Evolutionary conservation across 2,113 vertebrate species (phyloP), one percentile per base, ranked within the genome.

Genomic region (Edolisoma coerulescens): DNA sequence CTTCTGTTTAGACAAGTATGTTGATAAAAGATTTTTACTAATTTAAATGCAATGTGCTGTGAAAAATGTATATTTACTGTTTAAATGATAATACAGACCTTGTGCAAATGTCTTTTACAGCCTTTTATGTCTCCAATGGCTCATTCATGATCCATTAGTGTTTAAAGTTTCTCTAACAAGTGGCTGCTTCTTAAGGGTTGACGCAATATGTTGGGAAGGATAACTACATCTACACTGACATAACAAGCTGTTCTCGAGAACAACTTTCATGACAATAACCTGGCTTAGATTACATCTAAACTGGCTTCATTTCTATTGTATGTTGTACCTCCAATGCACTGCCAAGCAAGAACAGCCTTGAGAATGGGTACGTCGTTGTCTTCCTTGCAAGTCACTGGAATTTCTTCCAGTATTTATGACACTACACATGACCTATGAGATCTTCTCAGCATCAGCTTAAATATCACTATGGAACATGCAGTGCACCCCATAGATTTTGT

Each of bases 401-500:
- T 80, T 81, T 53, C 19, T 37, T 67, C 37, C 32, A 49, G 9
- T 17, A 13, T 44, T 84, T 81, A 22, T 10, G 56, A 32, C 10
- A 28, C 6, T 9, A 21, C 37, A 41, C 1, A 1, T 32, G 32
- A 28, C 39, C 30, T 77, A 8, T 17, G 16, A 84, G 28, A 47
- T 69, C 21, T 64, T 67, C 53, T 56, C 41, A 69, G 7, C 13
- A 53, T 65, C 8, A 37, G 37, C 7, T 35, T 33, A 42, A 50
- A 15, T 22, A 30, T 49, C 14, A 11, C 21, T 44, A 3, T 22
- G 17, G 16, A 88, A 28, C 18, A 20, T 22, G 15, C 22, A 50
- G 11, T 54, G 22, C 0, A 0, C 18, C 6, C 49, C 18, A 39
- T 0, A 16, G n/a, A 14, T 15, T 81, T 84, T 45, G 14, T 12